A percentile compares a stretch with the other conserved stretches of the same genome.
phyloP scores from a whole-genome alignment of 2,113 vertebrate genomes.

The Sus scrofa region DNA sequence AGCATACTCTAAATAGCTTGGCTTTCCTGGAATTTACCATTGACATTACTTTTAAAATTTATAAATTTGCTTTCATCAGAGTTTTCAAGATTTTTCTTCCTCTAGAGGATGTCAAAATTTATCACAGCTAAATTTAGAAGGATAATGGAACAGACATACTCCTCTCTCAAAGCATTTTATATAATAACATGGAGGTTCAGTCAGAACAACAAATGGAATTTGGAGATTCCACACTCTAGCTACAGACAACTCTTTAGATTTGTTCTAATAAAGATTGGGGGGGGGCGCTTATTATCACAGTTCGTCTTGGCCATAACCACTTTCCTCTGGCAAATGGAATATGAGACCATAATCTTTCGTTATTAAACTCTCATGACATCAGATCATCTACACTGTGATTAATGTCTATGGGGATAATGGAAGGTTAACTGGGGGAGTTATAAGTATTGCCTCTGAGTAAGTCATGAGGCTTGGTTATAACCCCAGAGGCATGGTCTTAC shows the following conservation, averaged over 20 bases:
- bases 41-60: conserved; percentile 44
- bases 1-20: conserved; percentile 68
- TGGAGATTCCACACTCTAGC: not conserved
- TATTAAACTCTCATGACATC: not conserved
- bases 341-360: conserved; percentile 7
- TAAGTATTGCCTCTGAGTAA: not conserved
- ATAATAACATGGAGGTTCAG: conserved; percentile 25
- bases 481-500: not conserved
- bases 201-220: conserved; percentile 41
- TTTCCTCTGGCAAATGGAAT: not conserved
- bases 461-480: conserved; percentile 1
- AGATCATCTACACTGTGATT: not conserved
- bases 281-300: not conserved
- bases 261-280: not conserved
- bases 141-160: conserved; percentile 21
- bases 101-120: conserved; percentile 56
- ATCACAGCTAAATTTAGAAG: conserved; percentile 68
- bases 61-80: conserved; percentile 57
- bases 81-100: conserved; percentile 61
- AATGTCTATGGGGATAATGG: not conserved
- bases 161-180: conserved; percentile 39
- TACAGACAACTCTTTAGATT: conserved; percentile 10
- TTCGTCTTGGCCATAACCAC: not conserved
- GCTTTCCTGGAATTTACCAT: conserved; percentile 72
- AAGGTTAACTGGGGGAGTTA: not conserved